Evolutionary conservation across 30 jellyfish, hydroid and myxozoan species (phyloP).

Genomic region (Aurelia aurita): DNA sequence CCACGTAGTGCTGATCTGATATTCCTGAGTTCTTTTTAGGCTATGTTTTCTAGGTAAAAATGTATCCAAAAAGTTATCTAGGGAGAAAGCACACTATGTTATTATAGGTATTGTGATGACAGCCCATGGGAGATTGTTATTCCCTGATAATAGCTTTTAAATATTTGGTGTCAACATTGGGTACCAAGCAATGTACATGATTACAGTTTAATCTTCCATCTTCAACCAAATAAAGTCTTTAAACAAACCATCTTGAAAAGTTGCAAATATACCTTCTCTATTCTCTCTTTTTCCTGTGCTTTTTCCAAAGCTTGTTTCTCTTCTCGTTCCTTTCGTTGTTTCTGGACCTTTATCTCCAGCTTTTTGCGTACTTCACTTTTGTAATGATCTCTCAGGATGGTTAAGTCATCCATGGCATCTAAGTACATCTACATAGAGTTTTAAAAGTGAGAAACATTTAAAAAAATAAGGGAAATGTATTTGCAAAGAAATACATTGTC

Average conservation of each 20-base stretch:
- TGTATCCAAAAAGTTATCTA: too few species aligned
- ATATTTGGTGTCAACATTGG: too few species aligned
- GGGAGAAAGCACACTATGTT: too few species aligned
- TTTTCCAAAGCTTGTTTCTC: conserved; percentile 17
- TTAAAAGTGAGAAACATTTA: too few species aligned
- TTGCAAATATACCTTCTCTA: neutral
- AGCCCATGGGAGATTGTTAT: too few species aligned
- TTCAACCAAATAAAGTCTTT: neutral
- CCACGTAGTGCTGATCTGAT: too few species aligned
- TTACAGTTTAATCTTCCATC: neutral
- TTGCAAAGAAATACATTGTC: too few species aligned
- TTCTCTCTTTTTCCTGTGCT: neutral
- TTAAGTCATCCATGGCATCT: conserved; percentile 63
- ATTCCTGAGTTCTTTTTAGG: too few species aligned
- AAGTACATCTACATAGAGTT: conserved; percentile 13
- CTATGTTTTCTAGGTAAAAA: too few species aligned
- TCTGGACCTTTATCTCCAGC: conserved; percentile 61
- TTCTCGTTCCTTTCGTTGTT: conserved; percentile 53
- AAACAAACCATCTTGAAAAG: neutral
- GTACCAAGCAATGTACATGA: neutral
- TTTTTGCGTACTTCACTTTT: conserved; percentile 39
- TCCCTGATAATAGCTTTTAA: too few species aligned
- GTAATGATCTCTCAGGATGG: conserved; percentile 68
- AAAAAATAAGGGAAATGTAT: too few species aligned
- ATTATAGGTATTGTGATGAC: too few species aligned